Evolutionary conservation across 2,797 vertebrate species (phyloP).

Genomic region (Oophaga sylvatica): DNA sequence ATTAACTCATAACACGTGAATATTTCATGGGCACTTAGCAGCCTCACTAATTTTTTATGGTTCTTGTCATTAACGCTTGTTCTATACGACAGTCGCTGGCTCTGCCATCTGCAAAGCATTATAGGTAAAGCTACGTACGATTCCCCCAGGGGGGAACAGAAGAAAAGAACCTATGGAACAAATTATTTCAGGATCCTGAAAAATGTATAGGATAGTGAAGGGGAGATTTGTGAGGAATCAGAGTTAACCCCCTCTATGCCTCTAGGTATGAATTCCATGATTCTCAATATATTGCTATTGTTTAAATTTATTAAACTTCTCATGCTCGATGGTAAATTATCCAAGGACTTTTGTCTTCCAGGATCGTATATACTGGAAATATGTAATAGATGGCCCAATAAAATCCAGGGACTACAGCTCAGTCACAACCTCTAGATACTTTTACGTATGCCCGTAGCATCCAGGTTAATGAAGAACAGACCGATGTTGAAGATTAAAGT

Average conservation of each 20-base stretch:
- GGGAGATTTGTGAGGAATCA: slow-evolving; percentile 28
- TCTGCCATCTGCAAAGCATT: slow-evolving; percentile 53
- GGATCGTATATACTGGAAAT: neutral
- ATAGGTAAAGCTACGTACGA: slow-evolving; percentile 35
- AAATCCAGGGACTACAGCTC: neutral
- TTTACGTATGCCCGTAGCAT: too few species aligned
- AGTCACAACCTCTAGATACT: neutral
- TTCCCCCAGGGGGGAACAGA: neutral
- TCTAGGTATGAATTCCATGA: slow-evolving; percentile 33
- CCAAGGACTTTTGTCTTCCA: neutral
- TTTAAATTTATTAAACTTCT: neutral
- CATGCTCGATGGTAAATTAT: neutral
- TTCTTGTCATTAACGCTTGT: slow-evolving; percentile 5
- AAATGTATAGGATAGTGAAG: slow-evolving; percentile 40
- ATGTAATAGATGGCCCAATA: neutral
- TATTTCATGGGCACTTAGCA: slow-evolving; percentile 27
- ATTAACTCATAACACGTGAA: slow-evolving; percentile 18
- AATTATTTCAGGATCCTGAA: slow-evolving; percentile 49
- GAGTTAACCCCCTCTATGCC: slow-evolving; percentile 37
- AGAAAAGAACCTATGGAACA: slow-evolving; percentile 18
- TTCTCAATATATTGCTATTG: neutral
- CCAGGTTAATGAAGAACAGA: too few species aligned
- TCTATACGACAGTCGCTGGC: neutral
- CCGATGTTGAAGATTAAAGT: too few species aligned
- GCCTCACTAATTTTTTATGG: slow-evolving; percentile 19